Evolutionary conservation across 2,797 vertebrate genomes (phyloP).

Genomic region (Pteronotus mesoamericanus): DNA sequence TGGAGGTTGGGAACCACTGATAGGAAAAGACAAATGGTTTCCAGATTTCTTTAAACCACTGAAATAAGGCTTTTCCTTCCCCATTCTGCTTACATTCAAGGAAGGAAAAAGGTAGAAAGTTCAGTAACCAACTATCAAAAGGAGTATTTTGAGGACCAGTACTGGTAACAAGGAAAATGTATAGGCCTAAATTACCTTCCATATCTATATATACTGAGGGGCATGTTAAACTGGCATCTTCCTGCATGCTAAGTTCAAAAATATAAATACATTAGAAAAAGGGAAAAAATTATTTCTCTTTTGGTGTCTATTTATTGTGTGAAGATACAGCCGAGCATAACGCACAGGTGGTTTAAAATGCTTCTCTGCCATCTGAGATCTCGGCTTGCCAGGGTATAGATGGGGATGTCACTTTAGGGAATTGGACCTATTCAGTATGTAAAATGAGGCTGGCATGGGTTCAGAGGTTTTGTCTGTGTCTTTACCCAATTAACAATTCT

Average conservation of each 20-base stretch:
- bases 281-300: conserved; percentile 60
- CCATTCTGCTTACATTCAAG: neutral
- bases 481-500: conserved; percentile 70
- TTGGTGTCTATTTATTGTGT: conserved; percentile 67
- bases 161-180: neutral
- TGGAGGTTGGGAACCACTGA: neutral
- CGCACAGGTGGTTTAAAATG: conserved; percentile 76
- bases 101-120: neutral
- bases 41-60: neutral
- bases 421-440: conserved; percentile 66
- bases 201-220: neutral
- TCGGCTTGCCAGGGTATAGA: conserved; percentile 73
- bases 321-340: conserved; percentile 75
- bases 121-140: neutral
- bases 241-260: conserved; percentile 34
- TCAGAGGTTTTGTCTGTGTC: conserved; percentile 70
- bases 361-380: conserved; percentile 78
- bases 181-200: neutral
- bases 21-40: neutral
- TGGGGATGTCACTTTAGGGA: conserved; percentile 67
- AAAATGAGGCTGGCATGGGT: conserved; percentile 65
- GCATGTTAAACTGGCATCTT: conserved; percentile 6
- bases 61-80: neutral
- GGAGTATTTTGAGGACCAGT: neutral
- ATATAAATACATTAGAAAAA: conserved; percentile 59